A percentile compares a stretch with the other conserved stretches of the same genome.
Evolutionary conservation across 2,797 vertebrate species (phyloP).

Genomic region (Spondyliosoma cantharus): DNA sequence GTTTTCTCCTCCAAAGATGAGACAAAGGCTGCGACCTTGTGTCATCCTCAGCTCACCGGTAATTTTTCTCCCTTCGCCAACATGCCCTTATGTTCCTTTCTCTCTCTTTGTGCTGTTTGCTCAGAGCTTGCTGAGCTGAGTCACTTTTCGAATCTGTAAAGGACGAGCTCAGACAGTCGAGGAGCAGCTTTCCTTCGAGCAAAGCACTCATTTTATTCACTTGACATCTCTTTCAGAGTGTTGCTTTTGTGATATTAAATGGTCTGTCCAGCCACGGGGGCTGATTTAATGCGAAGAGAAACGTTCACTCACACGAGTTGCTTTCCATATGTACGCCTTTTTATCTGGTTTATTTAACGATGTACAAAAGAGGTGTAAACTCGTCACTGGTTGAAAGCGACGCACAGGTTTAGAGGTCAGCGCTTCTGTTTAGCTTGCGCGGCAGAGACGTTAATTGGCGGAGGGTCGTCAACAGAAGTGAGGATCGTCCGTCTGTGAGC

Average conservation of each 20-base stretch:
- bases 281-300: background rate
- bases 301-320: background rate
- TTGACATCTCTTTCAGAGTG: background rate
- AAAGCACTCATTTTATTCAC: background rate
- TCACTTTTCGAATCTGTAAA: slow-evolving; percentile 13
- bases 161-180: background rate
- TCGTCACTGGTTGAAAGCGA: background rate
- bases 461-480: background rate
- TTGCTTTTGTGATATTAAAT: background rate
- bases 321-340: background rate
- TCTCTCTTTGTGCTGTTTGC: slow-evolving; percentile 1
- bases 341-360: background rate
- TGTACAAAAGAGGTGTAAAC: background rate
- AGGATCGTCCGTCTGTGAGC: background rate
- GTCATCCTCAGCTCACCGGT: slow-evolving; percentile 5
- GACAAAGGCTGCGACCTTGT: slow-evolving; percentile 23
- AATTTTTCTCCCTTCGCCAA: slow-evolving; percentile 11
- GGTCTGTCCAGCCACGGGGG: background rate
- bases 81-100: background rate
- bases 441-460: slow-evolving; percentile 12
- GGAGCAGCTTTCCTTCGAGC: background rate
- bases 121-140: slow-evolving; percentile 4
- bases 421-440: background rate
- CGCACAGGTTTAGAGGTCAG: background rate
- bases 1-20: slow-evolving; percentile 12